These are phyloP conservation scores for Hydrolagus affinis DNA, from an alignment of 2,113 vertebrate genomes.

Conservation along the genomic window DNA sequence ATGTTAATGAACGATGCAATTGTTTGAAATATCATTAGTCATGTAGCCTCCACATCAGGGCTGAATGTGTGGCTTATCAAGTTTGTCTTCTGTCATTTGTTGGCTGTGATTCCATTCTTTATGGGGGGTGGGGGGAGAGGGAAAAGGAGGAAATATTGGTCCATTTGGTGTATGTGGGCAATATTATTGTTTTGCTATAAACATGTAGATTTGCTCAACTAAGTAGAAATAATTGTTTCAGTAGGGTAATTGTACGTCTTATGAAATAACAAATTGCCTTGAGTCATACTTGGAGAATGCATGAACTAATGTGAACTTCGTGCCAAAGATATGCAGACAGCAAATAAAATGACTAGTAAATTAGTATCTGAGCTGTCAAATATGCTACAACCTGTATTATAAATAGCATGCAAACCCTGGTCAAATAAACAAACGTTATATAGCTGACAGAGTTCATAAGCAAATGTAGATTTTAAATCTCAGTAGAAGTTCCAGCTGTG, in stretches of 20 bases:
- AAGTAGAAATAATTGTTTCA: constrained; percentile 29
- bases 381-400: constrained; percentile 28
- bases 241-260: constrained; percentile 24
- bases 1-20: constrained; percentile 8
- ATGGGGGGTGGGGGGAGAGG: too few relatives aligned
- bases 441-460: constrained; percentile 14
- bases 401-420: constrained; percentile 28
- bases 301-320: constrained; percentile 24
- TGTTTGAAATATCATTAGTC: not conserved
- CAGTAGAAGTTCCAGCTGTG: not conserved
- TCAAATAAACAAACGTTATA: constrained; percentile 27
- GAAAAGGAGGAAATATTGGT: not conserved
- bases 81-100: not conserved
- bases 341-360: constrained; percentile 31
- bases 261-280: constrained; percentile 24
- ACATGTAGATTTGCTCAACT: constrained; percentile 21
- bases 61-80: not conserved
- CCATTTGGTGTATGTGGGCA: not conserved
- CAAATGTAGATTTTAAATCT: constrained; percentile 30
- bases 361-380: constrained; percentile 30
- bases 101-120: not conserved
- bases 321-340: not conserved
- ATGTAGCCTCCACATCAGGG: not conserved
- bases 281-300: constrained; percentile 28
- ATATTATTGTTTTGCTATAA: constrained; percentile 12